Base-by-base conservation (phyloP, 2,113 vertebrate species). In the Promerops cafer region DNA sequence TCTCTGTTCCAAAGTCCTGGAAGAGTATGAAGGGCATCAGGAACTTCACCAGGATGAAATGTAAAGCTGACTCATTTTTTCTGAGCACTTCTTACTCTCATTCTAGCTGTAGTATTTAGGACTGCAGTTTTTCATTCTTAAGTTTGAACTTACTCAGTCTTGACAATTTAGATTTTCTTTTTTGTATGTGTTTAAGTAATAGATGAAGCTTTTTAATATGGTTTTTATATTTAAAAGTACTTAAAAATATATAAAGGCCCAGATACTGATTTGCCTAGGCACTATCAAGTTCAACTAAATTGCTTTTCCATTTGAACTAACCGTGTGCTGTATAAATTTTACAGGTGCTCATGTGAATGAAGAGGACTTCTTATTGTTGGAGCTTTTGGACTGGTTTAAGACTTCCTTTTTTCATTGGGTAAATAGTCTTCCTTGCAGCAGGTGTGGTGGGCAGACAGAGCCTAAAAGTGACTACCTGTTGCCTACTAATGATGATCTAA, bases 311-410 rank as follows among this genome's bases (percentile, higher is more conserved):
- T 65, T 88, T 87, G 68, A 65, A 35, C 44, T 89, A 33, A 80
- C 28, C 84, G 6, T 53, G 4, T 39, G 35, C 33, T 96, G 15
- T 96, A n/a, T 93, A 87, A 89, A 92, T 80, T 96, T 96, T 86
- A 57, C 80, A 99, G 99, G 96, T 27, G 97, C 97, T 56, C 97
- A 96, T 93, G 71, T 99, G 74, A 98, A 92, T 80, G 97, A 98
- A 53, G 98, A 99, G 24, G 99, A 99, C 89, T 98, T 99, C 94
- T 93, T 99, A 95, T 86, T 99, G 95, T 94, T 99, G 95, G 99
- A 99, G 95, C 97, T 99, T 79, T 97, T 99, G 68, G 95, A 98
- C 39, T 99, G 99, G 99, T 99, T 99, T 98, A 99, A 99, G 94
- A 96, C 97, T 77, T 97, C 99, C 49, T 99, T 99, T 98, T 99